These are phyloP conservation scores for Notarius lentiginosus DNA, from an alignment of 2,113 vertebrate species.

Conservation along the genomic window DNA sequence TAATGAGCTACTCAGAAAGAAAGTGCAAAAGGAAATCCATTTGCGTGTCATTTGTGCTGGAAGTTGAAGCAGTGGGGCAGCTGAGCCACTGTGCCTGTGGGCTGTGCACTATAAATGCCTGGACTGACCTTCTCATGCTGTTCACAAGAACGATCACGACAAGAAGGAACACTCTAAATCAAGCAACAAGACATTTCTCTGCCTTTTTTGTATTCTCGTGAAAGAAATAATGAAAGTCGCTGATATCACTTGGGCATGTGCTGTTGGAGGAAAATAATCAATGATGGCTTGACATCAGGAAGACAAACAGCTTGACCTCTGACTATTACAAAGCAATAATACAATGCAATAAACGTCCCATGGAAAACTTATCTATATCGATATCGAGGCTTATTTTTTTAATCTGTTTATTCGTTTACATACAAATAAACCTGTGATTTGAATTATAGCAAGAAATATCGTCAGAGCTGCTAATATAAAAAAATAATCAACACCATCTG, in stretches of 20 bases:
- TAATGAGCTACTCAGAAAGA: slow-evolving; percentile 36
- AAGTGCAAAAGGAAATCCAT: slow-evolving; percentile 54
- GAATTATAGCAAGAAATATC: not conserved
- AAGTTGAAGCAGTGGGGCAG: slow-evolving; percentile 30
- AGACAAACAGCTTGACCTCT: not conserved
- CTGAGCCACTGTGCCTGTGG: slow-evolving; percentile 4
- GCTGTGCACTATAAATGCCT: slow-evolving; percentile 21
- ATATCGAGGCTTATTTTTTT: not conserved
- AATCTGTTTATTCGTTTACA: not conserved
- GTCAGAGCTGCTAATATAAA: not conserved
- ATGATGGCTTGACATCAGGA: not conserved
- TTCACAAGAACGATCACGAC: not conserved
- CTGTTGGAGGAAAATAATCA: not conserved
- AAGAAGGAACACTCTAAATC: not conserved
- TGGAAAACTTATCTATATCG: not conserved
- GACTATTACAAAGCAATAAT: not conserved
- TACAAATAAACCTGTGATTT: not conserved
- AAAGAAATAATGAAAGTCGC: not conserved
- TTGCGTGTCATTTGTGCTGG: slow-evolving; percentile 45
- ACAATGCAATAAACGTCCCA: not conserved
- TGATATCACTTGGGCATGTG: not conserved
- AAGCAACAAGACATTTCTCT: not conserved
- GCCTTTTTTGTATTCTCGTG: not conserved
- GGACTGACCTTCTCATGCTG: slow-evolving; percentile 16
- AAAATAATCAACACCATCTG: not conserved